Evolutionary conservation across 2,113 vertebrate species (phyloP), one percentile per base, ranked within the genome.

Genomic region (Ceuthmochares aereus): DNA sequence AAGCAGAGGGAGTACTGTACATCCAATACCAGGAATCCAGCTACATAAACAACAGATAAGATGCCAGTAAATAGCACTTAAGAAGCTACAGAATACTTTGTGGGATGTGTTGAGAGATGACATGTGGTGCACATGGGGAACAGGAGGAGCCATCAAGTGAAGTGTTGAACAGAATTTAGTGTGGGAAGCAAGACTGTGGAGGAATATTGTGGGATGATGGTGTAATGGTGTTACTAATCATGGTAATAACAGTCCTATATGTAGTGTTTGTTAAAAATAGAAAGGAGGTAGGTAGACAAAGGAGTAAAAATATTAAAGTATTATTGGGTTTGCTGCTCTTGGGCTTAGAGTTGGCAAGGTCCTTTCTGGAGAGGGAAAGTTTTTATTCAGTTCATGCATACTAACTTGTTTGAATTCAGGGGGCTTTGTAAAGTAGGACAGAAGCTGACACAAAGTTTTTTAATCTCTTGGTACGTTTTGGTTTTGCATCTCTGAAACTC

Each of bases 311-410:
- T 55, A 19, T 59, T n/a, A 26, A 80, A 51, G 9, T 55, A 19
- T 64, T n/a, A 29, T 1, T 47, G 11, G 5, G 23, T 92, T 87
- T 84, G 13, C 26, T 74, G 30, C 9, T 89, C 11, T 21, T 69
- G 11, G 3, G 2, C 76, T 72, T 73, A 45, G 19, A 15, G 12
- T 45, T 12, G 25, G 18, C 1, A 2, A 74, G 43, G 12, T 12
- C 3, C 12, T 40, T 62, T 55, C 17, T 7, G 6, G 5, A 17
- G 1, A 4, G 3, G 21, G 14, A 3, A 55, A 5, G 4, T 47
- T 4, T 84, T 77, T 55, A 16, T 75, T 47, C 12, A 8, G 6
- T 73, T 95, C 84, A 47, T 42, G 34, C 37, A 78, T 9, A 20
- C 30, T 49, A 42, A 7, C 6, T 74, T 70, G 5, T 59, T 84